Conservation (phyloP, 2,888 invertebrate species). For the Cephus pygmeus region DNA sequence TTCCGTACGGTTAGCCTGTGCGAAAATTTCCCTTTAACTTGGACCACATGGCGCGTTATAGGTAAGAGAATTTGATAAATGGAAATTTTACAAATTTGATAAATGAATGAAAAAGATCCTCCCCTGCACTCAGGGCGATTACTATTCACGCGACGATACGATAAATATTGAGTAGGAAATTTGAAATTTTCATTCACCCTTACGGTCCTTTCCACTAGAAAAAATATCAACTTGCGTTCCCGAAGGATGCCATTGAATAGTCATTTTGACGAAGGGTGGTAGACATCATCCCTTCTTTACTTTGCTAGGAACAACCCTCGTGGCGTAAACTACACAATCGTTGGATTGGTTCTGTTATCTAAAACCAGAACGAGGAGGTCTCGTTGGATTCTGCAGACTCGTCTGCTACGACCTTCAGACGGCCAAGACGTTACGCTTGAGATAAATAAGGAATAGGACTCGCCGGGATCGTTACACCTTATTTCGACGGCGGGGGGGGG, state of each 20-base stretch:
- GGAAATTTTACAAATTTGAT: neutral
- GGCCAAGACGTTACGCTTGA: slow-evolving; percentile 18
- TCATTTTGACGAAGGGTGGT: neutral
- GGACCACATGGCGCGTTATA: neutral
- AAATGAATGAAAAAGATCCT: neutral
- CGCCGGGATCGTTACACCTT: slow-evolving; percentile 24
- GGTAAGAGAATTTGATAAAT: neutral
- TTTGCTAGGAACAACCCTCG: neutral
- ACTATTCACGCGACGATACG: neutral
- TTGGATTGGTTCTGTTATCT: neutral
- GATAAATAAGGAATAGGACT: slow-evolving; percentile 25
- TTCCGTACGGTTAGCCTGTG: neutral
- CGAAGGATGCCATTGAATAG: neutral
- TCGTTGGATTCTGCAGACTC: neutral
- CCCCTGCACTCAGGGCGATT: neutral
- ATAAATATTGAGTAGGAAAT: neutral
- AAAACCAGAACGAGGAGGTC: neutral
- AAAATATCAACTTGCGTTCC: neutral
- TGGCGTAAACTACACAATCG: neutral
- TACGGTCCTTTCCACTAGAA: neutral
- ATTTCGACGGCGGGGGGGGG: slow-evolving; percentile 14
- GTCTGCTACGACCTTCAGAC: slow-evolving; percentile 2
- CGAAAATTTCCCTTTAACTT: neutral
- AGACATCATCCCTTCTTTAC: neutral
- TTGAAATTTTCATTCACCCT: neutral